phyloP scores from a whole-genome alignment of 2,888 invertebrate genomes.

The Patella depressa region DNA sequence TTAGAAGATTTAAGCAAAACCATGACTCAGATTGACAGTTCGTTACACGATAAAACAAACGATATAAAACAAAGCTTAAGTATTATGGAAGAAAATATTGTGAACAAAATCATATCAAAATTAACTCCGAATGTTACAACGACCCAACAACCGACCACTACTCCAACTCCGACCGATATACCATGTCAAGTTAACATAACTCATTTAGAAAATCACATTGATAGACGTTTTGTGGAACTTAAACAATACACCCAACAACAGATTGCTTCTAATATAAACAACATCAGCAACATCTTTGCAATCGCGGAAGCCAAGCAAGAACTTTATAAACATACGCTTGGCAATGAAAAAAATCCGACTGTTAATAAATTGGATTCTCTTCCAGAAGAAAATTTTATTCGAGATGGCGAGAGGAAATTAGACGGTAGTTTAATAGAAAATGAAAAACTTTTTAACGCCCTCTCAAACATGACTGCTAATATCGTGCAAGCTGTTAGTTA shows the following conservation, averaged over 20 bases:
- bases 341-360: background rate
- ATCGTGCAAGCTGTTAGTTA: slow-evolving; percentile 52
- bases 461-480: slow-evolving; percentile 51
- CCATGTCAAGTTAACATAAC: slow-evolving; percentile 27
- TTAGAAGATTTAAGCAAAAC: slow-evolving; percentile 48
- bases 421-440: slow-evolving; percentile 24
- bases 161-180: slow-evolving; percentile 7
- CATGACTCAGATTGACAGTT: background rate
- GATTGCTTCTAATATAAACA: slow-evolving; percentile 17
- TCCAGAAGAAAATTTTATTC: background rate
- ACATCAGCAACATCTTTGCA: background rate
- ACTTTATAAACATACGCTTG: background rate
- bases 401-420: background rate
- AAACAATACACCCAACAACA: slow-evolving; percentile 25
- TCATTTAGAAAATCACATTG: slow-evolving; percentile 27
- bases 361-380: background rate
- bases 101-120: slow-evolving; percentile 12
- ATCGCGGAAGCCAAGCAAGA: background rate
- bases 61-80: slow-evolving; percentile 17
- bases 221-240: slow-evolving; percentile 28
- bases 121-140: slow-evolving; percentile 18
- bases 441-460: slow-evolving; percentile 40
- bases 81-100: slow-evolving; percentile 13
- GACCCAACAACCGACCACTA: slow-evolving; percentile 7
- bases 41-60: background rate